Evolutionary conservation across 1,140 invertebrate genomes (phyloP).

Genomic region (Philaenus spumarius): DNA sequence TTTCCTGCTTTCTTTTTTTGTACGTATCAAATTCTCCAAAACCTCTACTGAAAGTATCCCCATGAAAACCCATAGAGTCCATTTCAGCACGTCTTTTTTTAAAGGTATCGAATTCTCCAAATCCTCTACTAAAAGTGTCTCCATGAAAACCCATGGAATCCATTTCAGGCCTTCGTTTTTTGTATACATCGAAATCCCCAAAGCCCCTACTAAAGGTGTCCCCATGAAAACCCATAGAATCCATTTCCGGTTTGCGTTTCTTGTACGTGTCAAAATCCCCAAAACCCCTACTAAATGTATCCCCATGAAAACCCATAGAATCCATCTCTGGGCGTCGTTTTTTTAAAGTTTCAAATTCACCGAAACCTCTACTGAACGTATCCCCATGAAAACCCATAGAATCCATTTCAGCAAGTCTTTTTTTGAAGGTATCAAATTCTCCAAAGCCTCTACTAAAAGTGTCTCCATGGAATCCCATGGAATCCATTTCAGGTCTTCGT

Average conservation of each 20-base stretch:
- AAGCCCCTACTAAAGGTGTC: conserved; percentile 43
- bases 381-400: conserved; percentile 36
- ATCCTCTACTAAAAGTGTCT: conserved; percentile 36
- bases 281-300: conserved; percentile 37
- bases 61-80: conserved; percentile 32
- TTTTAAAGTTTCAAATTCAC: conserved; percentile 37
- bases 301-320: conserved; percentile 34
- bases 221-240: conserved; percentile 41
- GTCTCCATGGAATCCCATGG: conserved; percentile 34
- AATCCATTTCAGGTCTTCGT: conserved; percentile 28
- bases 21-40: conserved; percentile 35
- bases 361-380: conserved; percentile 34
- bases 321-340: conserved; percentile 34
- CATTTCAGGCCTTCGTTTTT: conserved; percentile 33
- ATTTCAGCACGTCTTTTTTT: conserved; percentile 37
- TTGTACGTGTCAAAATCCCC: conserved; percentile 45
- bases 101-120: conserved; percentile 36
- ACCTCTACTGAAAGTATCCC: conserved; percentile 35
- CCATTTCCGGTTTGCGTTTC: conserved; percentile 40
- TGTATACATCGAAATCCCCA: conserved; percentile 43
- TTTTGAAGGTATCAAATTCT: conserved; percentile 40
- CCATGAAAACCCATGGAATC: conserved; percentile 34
- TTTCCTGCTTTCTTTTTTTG: conserved; percentile 31
- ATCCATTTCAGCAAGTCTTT: conserved; percentile 26
- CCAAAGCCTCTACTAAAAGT: conserved; percentile 39